Base-by-base conservation (phyloP, 2,113 vertebrate species). In the Corythornis vintsioides region DNA sequence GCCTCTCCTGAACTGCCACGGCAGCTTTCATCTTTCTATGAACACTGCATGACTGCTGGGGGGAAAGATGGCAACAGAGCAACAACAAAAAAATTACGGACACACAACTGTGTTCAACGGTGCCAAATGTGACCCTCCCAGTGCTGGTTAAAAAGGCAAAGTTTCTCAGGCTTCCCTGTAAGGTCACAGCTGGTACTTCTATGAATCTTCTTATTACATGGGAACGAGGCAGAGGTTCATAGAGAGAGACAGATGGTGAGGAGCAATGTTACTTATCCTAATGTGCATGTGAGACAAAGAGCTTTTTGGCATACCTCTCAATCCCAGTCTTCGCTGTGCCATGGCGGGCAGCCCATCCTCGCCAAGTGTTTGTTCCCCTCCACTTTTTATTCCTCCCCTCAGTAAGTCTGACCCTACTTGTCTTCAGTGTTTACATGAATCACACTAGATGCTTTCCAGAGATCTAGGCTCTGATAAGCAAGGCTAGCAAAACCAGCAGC, bases 231-330 rank as follows among this genome's bases (percentile, higher is more conserved):
- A 96, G 92, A 94, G 88, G 89, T 93, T 96, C 92, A 83, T 88
- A 78, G 92, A 47, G 86, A 66, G 86, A 95, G 96, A 92, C 95
- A 97, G 97, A 95, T 97, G 95, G 96, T 11, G 59, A 95, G 94
- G 75, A 95, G 94, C 96, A 97, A 93, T 64, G 84, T 92, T 96
- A 90, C 86, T 94, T 94, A 91, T 91, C 91, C 95, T 96, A 95
- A 96, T 93, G 94, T 94, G 95, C 94, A 83, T 95, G 87, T 88
- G 94, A 96, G 94, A 96, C 93, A 95, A 93, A 96, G 94, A 89
- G 95, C 94, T 95, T 93, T 55, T 91, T 97, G 97, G 95, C 95
- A 95, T 70, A 92, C 61, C 77, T 83, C 89, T 87, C n/a, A 1
- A 90, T 81, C 87, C 75, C 77, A 61, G 64, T 63, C 87, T 84